phyloP scores from a whole-genome alignment of 1,140 invertebrate species.

The Lineus longissimus region DNA sequence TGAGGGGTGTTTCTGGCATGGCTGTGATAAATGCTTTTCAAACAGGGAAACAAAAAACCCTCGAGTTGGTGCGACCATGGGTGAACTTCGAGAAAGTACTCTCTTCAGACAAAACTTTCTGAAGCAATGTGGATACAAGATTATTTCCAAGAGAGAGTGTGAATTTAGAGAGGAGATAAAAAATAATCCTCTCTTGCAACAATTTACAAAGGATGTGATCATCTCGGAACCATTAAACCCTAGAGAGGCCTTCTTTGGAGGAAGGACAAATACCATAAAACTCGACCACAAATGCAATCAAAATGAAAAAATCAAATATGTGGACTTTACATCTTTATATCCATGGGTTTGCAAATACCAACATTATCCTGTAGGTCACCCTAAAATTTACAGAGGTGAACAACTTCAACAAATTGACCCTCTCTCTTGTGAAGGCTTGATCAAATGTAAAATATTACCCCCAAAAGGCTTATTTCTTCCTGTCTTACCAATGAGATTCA shows the following conservation, averaged over 20 bases:
- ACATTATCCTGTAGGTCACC: constrained; percentile 46
- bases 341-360: constrained; percentile 9
- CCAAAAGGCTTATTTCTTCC: neutral
- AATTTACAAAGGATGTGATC: too few relatives aligned
- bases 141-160: constrained; percentile 24
- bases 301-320: constrained; percentile 9
- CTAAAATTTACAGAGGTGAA: constrained; percentile 33
- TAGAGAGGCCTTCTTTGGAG: too few relatives aligned
- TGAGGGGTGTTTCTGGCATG: constrained; percentile 28
- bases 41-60: constrained; percentile 10
- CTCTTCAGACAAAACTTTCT: constrained; percentile 15
- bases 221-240: too few relatives aligned
- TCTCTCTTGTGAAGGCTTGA: constrained; percentile 26
- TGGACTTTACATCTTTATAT: constrained; percentile 25
- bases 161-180: too few relatives aligned
- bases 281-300: too few relatives aligned
- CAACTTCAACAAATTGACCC: constrained; percentile 20
- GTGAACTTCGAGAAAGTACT: constrained; percentile 17
- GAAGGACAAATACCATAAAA: too few relatives aligned
- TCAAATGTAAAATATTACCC: constrained; percentile 27
- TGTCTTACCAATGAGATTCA: neutral
- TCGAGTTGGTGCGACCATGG: constrained; percentile 15
- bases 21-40: constrained; percentile 25
- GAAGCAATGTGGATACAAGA: constrained; percentile 10
- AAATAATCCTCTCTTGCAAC: too few relatives aligned